A percentile compares a stretch with the other conserved stretches of the same genome.
Conservation (phyloP, 2,797 vertebrate species). For the Monodelphis domestica region DNA sequence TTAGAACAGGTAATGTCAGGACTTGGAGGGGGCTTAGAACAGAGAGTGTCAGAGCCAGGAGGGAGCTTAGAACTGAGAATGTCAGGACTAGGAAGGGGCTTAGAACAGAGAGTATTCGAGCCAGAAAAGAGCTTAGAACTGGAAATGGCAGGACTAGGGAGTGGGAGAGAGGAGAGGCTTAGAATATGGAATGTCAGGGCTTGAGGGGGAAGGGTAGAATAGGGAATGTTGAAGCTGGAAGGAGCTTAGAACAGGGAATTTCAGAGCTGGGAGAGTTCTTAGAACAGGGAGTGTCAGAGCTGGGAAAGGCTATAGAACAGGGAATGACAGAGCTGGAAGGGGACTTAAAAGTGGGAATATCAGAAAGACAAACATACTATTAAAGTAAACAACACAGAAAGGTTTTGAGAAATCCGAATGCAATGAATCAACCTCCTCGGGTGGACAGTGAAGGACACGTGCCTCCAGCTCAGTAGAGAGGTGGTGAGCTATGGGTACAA, state of each 20-base stretch:
- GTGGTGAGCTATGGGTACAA: neutral
- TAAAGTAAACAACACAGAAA: neutral
- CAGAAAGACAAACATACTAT: neutral
- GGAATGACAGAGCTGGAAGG: no score
- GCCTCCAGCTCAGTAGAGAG: neutral
- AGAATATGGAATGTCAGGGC: neutral
- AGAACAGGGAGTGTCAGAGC: neutral
- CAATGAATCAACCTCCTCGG: neutral
- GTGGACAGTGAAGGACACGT: neutral
- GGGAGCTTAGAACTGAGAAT: neutral
- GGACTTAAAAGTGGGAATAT: neutral
- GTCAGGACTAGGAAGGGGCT: neutral
- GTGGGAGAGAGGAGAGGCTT: accelerated
- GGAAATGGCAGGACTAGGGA: no score
- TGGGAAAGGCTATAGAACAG: no score
- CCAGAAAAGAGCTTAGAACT: neutral
- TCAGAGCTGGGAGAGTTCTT: neutral
- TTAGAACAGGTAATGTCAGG: no score
- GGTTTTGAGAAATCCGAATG: neutral
- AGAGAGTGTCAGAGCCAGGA: no score
- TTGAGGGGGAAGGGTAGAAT: neutral
- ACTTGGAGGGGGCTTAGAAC: no score
- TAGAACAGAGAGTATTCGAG: neutral
- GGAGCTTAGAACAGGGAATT: neutral
- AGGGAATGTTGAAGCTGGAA: neutral